Base-by-base conservation (phyloP, 2,888 invertebrate genomes). In the Watsonalla cultraria region DNA sequence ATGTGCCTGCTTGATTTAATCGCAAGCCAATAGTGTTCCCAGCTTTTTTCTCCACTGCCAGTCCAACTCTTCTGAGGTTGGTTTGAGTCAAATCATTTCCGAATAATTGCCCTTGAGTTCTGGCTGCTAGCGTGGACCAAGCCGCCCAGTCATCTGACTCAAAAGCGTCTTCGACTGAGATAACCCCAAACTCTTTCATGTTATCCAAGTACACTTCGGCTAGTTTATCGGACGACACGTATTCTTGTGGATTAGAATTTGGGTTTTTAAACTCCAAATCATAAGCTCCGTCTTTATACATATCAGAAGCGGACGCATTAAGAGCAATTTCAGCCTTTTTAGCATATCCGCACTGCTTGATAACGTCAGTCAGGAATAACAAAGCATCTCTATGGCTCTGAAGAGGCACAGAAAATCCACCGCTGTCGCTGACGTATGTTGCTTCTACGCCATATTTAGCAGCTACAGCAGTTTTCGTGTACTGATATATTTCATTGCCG, bases 121-220 rank as follows among this genome's bases (percentile, higher is more conserved):
- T 92, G 46, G 92, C 86, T 11, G 96, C 94, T 62, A 97, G 91
- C 54, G 92, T 91, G 8, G 95, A 93, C 97, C 98, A 99, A 24
- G 98, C 97, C n/a, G 94, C 94, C 99, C 99, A 99, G 80, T 99
- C 97, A 79, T 99, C 99, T 84, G 95, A 97, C 71, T 99, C 98
- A 84, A 99, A 99, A 51, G 96, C 98, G 93, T 99, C 99, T 84
- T 99, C 99, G 77, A 99, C 95, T 34, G 98, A 98, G 33, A 96
- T 95, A 60, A 99, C 96, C 4, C 95, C 95, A 74, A 96, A 99
- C 57, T 97, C 96, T 72, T 96, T 95, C 67, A 98, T 94, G 86
- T 97, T 98, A 50, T 95, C 95, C 72, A 95, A 92, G 86, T 99
- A 99, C 61, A 99, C 83, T 58, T 95, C 96, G 46, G 94, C 94